Evolutionary conservation across 2,797 vertebrate genomes (phyloP).

Genomic region (Ctenopoma kingsleyae): DNA sequence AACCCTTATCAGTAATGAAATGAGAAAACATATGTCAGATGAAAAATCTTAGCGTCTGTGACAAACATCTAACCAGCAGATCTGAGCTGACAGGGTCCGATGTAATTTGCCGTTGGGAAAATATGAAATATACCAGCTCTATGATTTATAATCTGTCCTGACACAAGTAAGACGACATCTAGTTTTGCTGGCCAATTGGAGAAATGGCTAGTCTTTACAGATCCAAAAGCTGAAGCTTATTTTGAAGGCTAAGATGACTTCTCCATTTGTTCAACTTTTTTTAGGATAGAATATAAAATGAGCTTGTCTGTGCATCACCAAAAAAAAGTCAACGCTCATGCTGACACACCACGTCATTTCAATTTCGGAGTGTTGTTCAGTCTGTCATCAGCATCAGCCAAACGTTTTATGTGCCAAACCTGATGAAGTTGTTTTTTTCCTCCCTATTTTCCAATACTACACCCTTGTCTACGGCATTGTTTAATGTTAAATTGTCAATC

Average conservation of each 20-base stretch:
- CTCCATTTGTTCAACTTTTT: constrained; percentile 33
- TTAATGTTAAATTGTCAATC: constrained; percentile 68
- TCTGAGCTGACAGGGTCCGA: constrained; percentile 30
- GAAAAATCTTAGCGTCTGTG: constrained; percentile 21
- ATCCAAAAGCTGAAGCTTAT: constrained; percentile 7
- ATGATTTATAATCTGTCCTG: constrained; percentile 38
- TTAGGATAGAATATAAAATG: constrained; percentile 23
- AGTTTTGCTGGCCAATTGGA: constrained; percentile 21
- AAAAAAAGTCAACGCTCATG: constrained; percentile 9
- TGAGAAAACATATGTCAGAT: constrained; percentile 10
- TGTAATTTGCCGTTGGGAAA: constrained; percentile 29
- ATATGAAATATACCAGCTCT: constrained; percentile 15
- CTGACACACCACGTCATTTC: constrained; percentile 36
- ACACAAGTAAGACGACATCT: constrained; percentile 24
- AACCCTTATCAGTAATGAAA: constrained; percentile 16
- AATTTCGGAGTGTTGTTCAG: constrained; percentile 30
- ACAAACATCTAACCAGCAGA: constrained; percentile 35
- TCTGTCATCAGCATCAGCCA: constrained; percentile 39
- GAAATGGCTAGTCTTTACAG: constrained; percentile 9
- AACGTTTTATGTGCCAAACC: constrained; percentile 37
- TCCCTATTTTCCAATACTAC: neutral
- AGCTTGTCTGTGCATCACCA: constrained; percentile 13
- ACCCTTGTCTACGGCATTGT: constrained; percentile 43
- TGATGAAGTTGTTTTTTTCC: constrained; percentile 27
- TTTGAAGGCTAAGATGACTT: constrained; percentile 31